Conservation (phyloP, 2,113 vertebrate species). For the Microtus oregoni region DNA sequence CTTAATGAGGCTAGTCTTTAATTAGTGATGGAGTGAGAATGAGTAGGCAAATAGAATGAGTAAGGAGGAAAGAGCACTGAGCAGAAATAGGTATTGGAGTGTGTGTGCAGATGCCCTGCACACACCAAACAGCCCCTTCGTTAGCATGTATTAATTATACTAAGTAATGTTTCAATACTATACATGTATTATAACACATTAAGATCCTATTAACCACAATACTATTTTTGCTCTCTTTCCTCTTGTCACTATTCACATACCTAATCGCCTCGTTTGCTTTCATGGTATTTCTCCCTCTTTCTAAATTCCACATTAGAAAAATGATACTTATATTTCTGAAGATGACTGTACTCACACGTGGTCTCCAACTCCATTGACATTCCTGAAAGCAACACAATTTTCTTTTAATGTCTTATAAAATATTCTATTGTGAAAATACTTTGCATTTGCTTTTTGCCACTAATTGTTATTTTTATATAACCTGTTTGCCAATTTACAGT, state of each 20-base stretch:
- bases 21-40: background rate
- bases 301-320: background rate
- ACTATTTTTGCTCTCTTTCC: background rate
- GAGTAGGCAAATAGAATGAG: background rate
- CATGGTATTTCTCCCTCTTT: background rate
- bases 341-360: background rate
- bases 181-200: no score
- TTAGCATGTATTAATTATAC: background rate
- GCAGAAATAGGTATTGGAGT: background rate
- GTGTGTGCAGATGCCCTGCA: rapidly evolving
- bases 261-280: background rate
- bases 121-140: background rate
- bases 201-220: background rate
- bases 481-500: background rate
- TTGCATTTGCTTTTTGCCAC: background rate
- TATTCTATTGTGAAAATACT: background rate
- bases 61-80: background rate
- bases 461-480: background rate
- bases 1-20: background rate
- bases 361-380: no score
- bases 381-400: background rate
- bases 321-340: background rate
- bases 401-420: background rate
- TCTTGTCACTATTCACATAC: background rate
- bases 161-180: background rate